Base-by-base conservation (phyloP, 2,113 vertebrate species). In the Larimichthys crocea region DNA sequence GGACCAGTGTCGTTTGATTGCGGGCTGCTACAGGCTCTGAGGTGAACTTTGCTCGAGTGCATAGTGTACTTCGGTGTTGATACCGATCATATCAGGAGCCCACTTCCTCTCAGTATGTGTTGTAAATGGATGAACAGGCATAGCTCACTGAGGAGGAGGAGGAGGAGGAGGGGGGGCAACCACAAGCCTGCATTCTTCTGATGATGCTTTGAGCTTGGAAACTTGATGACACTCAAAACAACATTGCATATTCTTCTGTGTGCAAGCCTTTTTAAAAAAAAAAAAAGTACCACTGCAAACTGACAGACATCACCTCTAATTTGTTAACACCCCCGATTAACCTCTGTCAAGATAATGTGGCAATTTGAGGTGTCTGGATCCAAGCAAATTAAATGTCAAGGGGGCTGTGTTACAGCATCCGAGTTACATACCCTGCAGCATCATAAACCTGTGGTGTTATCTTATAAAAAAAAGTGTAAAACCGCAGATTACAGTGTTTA, bases 391-490 rank as follows among this genome's bases (percentile, higher is more conserved):
- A 87, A 88, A 91, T 86, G 90, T 86, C 89, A 46, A 89, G 17
- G 26, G 26, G 31, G 46, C 55, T 79, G 60, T 72, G 79, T 42
- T 79, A 12, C 35, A 81, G 62, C 56, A 50, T 82, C 24, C 35
- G 55, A 73, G 56, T 79, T 46, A 42, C 82, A 81, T 70, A 56
- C 74, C 88, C 91, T 40, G 90, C 74, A 86, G 91, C 84, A 16
- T 64, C 56, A 44, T 16, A 84, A 87, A 89, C 59, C 76, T 76
- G 69, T 80, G 64, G 59, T 76, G 87, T 84, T 83, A 65, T 74
- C 79, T 79, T 72, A 73, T 89, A 76, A 91, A 90, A 91, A 90
- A 80, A 60, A 63, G 86, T 35, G 75, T 88, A 69, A 83, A 91
- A 86, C 69, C 78, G 61, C 81, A 87, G 75, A 88, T 92, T 66